These are phyloP conservation scores for Drosophila sturtevanti DNA, from an alignment of 1,140 invertebrate species.

Conservation along the genomic window DNA sequence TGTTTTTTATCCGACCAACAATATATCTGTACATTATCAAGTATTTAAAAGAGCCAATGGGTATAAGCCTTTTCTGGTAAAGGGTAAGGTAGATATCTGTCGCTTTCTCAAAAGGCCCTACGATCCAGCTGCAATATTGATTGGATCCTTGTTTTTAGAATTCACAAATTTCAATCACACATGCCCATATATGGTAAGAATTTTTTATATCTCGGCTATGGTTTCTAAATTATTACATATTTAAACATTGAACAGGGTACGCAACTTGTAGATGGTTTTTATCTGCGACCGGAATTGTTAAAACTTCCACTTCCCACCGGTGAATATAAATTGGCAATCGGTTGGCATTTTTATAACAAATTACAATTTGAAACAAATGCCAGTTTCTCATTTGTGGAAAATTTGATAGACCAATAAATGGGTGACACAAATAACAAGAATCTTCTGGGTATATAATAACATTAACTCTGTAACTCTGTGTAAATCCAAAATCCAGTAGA, in stretches of 20 bases:
- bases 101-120: neutral
- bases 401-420: neutral
- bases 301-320: neutral
- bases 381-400: neutral
- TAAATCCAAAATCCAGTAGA: no score
- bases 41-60: constrained; percentile 7
- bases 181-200: constrained; percentile 5
- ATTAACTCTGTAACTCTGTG: no score
- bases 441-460: no score
- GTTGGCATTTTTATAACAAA: neutral
- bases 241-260: neutral
- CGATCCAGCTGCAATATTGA: neutral
- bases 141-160: neutral
- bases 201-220: neutral
- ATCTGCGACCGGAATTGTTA: neutral
- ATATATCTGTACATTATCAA: neutral
- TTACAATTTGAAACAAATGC: neutral
- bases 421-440: no score
- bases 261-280: neutral
- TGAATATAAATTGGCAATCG: neutral
- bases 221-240: no score
- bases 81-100: neutral
- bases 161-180: constrained; percentile 10
- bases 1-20: neutral
- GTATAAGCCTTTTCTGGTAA: neutral